Conservation (phyloP, 1,140 invertebrate genomes). For the Limonius californicus region DNA sequence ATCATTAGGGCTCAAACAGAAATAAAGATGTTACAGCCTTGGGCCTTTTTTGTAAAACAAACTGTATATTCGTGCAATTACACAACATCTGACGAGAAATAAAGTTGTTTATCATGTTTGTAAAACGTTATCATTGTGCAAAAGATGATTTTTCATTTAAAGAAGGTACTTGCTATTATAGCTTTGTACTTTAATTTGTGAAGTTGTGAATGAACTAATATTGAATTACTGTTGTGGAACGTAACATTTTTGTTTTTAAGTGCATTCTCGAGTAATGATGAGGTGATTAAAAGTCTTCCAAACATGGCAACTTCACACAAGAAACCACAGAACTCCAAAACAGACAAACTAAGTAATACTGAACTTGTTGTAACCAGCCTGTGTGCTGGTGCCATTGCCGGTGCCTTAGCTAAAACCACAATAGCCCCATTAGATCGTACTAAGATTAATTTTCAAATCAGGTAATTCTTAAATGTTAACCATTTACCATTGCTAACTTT, state of each 20-base stretch:
- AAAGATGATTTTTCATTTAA: background rate
- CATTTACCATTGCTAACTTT: background rate
- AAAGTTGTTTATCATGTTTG: no score
- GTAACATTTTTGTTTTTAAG: background rate
- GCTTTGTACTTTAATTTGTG: background rate
- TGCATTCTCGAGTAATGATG: slow-evolving; percentile 10
- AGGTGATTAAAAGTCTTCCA: slow-evolving; percentile 25
- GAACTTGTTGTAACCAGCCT: slow-evolving; percentile 66
- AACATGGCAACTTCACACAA: slow-evolving; percentile 28
- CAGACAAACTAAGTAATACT: slow-evolving; percentile 44
- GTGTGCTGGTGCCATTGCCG: slow-evolving; percentile 81
- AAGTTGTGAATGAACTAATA: background rate
- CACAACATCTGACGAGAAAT: no score
- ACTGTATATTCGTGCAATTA: no score
- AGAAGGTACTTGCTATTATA: background rate
- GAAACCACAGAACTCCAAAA: background rate
- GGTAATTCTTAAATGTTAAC: slow-evolving; percentile 46
- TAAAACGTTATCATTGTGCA: no score
- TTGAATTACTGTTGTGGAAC: no score
- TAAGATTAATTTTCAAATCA: slow-evolving; percentile 96
- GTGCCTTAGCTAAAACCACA: slow-evolving; percentile 90
- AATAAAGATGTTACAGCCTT: no score
- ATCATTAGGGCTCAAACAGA: no score
- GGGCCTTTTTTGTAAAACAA: no score
- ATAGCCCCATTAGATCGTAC: slow-evolving; percentile 96